phyloP scores from a whole-genome alignment of 2,113 vertebrate genomes.

The Carlito syrichta region DNA sequence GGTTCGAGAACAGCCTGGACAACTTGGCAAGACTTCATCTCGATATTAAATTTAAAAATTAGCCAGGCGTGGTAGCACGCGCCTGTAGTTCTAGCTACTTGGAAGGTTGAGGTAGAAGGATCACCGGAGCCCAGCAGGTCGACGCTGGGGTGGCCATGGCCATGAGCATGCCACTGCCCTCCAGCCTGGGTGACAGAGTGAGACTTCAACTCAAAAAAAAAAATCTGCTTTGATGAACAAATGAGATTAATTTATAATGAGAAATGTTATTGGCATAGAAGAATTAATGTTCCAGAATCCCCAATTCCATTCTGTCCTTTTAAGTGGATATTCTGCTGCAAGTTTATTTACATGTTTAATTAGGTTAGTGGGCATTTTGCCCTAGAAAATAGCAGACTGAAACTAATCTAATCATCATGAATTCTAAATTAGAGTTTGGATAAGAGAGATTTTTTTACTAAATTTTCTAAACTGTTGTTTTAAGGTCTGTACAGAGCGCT shows the following conservation, averaged over 20 bases:
- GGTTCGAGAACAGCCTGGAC: too few species aligned
- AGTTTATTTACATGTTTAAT: slow-evolving; percentile 26
- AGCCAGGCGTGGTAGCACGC: too few species aligned
- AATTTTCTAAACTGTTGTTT: slow-evolving; percentile 28
- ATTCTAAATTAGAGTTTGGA: slow-evolving; percentile 25
- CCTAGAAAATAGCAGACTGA: slow-evolving; percentile 10
- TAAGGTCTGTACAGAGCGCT: background rate
- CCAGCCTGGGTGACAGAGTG: too few species aligned
- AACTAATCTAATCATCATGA: background rate
- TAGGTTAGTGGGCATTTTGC: slow-evolving; percentile 18
- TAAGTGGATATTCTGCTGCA: background rate
- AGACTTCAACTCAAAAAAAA: too few species aligned
- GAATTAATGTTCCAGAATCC: background rate
- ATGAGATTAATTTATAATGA: background rate
- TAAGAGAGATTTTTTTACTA: background rate
- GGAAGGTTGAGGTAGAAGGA: too few species aligned
- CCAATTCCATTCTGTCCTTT: background rate
- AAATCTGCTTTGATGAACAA: background rate
- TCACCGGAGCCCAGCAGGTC: too few species aligned
- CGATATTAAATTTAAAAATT: too few species aligned
- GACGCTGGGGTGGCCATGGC: too few species aligned
- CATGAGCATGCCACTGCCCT: too few species aligned
- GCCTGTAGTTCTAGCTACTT: too few species aligned
- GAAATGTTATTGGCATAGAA: background rate
- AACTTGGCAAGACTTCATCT: too few species aligned